phyloP scores from a whole-genome alignment of 2,888 invertebrate species.

The Meliscaeva auricollis region DNA sequence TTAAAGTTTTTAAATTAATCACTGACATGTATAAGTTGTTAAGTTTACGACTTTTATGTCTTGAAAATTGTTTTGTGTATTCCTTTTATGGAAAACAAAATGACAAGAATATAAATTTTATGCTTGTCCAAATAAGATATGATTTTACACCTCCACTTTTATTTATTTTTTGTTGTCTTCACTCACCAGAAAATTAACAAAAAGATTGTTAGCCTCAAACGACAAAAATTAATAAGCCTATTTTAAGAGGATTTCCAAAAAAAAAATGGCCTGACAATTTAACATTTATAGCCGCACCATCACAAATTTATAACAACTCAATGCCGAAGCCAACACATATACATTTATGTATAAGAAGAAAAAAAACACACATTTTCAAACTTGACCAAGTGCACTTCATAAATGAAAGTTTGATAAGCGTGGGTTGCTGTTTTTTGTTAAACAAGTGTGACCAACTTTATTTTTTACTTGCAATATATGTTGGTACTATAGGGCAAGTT shows the following conservation, averaged over 20 bases:
- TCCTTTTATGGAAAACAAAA: background rate
- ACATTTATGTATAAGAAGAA: background rate
- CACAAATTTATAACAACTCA: background rate
- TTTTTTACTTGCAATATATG: background rate
- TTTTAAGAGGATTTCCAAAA: background rate
- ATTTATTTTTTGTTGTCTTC: background rate
- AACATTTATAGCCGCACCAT: background rate
- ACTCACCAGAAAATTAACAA: constrained; percentile 13
- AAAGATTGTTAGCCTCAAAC: constrained; percentile 17
- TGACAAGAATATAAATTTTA: background rate
- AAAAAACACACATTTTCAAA: background rate
- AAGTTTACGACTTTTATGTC: too few species aligned
- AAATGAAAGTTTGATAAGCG: background rate
- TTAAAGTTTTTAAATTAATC: too few species aligned
- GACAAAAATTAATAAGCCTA: constrained; percentile 18
- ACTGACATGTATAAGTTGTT: too few species aligned
- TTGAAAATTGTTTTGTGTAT: background rate
- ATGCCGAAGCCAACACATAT: background rate
- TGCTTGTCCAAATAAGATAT: background rate
- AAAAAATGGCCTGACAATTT: background rate
- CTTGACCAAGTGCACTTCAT: constrained; percentile 32
- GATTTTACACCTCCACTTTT: background rate
- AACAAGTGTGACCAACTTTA: constrained; percentile 22
- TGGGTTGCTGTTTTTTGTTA: background rate
- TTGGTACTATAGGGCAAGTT: too few species aligned